Conservation (phyloP, 2,797 vertebrate genomes). For the Acipenser oxyrinchus region DNA sequence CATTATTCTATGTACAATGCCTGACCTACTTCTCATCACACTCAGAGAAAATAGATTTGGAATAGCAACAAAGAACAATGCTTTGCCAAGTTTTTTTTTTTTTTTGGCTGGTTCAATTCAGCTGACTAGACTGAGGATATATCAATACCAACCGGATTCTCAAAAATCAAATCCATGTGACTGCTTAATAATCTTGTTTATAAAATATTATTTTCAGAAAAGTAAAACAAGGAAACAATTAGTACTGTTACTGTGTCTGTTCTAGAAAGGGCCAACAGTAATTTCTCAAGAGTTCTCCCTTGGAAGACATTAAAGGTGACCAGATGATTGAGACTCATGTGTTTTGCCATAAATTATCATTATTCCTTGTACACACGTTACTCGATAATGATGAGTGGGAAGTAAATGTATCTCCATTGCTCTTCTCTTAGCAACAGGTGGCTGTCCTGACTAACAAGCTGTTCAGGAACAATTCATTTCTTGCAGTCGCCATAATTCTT, state of each 20-base stretch:
- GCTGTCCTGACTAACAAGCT: slow-evolving; percentile 15
- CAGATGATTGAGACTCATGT: slow-evolving; percentile 3
- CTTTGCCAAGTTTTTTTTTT: slow-evolving; percentile 34
- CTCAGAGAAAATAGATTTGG: slow-evolving; percentile 49
- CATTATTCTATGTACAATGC: too few relatives aligned
- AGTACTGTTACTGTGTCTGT: too few relatives aligned
- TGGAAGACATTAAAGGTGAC: slow-evolving; percentile 10
- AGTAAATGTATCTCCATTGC: slow-evolving; percentile 32
- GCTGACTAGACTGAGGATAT: too few relatives aligned
- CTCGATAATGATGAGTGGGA: slow-evolving; percentile 20
- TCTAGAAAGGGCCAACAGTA: too few relatives aligned
- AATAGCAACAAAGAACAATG: slow-evolving; percentile 49
- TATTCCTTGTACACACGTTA: slow-evolving; percentile 15
- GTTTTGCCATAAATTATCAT: slow-evolving; percentile 26
- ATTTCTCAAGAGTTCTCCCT: not conserved
- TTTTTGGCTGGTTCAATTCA: too few relatives aligned
- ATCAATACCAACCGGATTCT: too few relatives aligned
- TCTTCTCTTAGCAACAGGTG: slow-evolving; percentile 8
- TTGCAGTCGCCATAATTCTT: slow-evolving; percentile 17
- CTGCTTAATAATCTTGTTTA: too few relatives aligned
- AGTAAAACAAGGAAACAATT: too few relatives aligned
- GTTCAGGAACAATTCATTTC: slow-evolving; percentile 20
- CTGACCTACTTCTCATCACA: slow-evolving; percentile 61
- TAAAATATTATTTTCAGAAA: too few relatives aligned
- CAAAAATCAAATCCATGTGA: too few relatives aligned